Evolutionary conservation across 2,888 invertebrate species (phyloP).

Genomic region (Phalera bucephala): DNA sequence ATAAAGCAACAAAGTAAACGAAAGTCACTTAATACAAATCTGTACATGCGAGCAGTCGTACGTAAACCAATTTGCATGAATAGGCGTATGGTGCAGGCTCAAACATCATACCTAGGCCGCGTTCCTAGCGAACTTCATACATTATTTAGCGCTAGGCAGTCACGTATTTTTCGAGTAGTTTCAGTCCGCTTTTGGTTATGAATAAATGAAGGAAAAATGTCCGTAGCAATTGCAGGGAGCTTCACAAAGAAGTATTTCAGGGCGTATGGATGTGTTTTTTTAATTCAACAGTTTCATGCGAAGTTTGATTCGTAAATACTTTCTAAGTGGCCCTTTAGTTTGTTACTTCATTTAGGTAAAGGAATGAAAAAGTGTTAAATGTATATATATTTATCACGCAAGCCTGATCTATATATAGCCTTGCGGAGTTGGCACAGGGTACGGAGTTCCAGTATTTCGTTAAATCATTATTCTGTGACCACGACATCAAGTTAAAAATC

Average conservation of each 20-base stretch:
- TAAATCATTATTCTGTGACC: no score
- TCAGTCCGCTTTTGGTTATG: constrained; percentile 69
- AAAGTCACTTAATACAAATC: background rate
- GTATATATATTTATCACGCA: no score
- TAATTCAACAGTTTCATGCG: constrained; percentile 8
- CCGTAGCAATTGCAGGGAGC: constrained; percentile 58
- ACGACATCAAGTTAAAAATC: no score
- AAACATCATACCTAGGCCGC: constrained; percentile 45
- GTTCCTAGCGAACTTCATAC: constrained; percentile 46
- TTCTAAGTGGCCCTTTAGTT: no score
- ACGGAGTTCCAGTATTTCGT: no score
- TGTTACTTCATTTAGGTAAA: background rate
- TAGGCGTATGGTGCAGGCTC: constrained; percentile 27
- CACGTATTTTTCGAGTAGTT: constrained; percentile 76
- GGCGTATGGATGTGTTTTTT: constrained; percentile 19
- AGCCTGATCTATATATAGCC: no score
- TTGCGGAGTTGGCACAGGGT: no score
- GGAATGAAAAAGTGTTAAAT: background rate
- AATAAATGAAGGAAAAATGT: constrained; percentile 76
- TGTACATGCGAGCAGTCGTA: background rate
- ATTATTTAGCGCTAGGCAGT: constrained; percentile 69
- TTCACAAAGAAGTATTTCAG: constrained; percentile 37
- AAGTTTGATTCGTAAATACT: background rate
- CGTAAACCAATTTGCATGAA: constrained; percentile 15
- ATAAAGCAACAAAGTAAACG: background rate